A percentile compares a stretch with the other conserved stretches of the same genome.
Conservation (phyloP, 2,888 invertebrate species). For the Chrysodeixis includens region DNA sequence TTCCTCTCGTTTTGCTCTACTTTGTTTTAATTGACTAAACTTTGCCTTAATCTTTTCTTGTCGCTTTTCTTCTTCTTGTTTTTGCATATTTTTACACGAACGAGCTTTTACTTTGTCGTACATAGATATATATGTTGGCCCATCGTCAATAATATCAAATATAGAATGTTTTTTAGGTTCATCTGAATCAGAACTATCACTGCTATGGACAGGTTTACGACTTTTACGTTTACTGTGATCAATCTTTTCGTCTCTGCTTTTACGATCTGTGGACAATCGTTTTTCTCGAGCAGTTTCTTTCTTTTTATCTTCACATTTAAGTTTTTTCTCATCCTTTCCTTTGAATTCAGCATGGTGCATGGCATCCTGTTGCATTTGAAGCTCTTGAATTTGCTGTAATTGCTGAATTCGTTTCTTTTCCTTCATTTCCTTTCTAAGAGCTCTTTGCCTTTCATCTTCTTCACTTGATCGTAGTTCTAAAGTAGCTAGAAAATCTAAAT, state of each 20-base stretch:
- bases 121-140: slow-evolving; percentile 98
- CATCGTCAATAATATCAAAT: slow-evolving; percentile 96
- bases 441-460: slow-evolving; percentile 90
- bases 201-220: slow-evolving; percentile 87
- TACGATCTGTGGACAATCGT: slow-evolving; percentile 86
- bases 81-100: slow-evolving; percentile 97
- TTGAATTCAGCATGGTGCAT: slow-evolving; percentile 80
- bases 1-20: slow-evolving; percentile 95
- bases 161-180: slow-evolving; percentile 97
- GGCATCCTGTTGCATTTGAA: slow-evolving; percentile 85
- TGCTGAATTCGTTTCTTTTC: slow-evolving; percentile 88
- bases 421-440: slow-evolving; percentile 88
- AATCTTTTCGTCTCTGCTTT: slow-evolving; percentile 85
- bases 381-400: slow-evolving; percentile 84
- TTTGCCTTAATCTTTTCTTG: slow-evolving; percentile 96
- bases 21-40: slow-evolving; percentile 96
- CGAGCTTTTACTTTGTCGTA: slow-evolving; percentile 99
- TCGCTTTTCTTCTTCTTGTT: slow-evolving; percentile 96
- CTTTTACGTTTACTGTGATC: slow-evolving; percentile 81
- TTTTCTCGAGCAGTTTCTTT: slow-evolving; percentile 85
- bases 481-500: slow-evolving; percentile 89
- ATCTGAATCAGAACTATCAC: slow-evolving; percentile 93
- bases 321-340: slow-evolving; percentile 82
- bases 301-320: slow-evolving; percentile 82
- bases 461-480: slow-evolving; percentile 89